Base-by-base conservation (phyloP, 30 jellyfish, hydroid and myxozoan species). In the Chironex yamaguchii region DNA sequence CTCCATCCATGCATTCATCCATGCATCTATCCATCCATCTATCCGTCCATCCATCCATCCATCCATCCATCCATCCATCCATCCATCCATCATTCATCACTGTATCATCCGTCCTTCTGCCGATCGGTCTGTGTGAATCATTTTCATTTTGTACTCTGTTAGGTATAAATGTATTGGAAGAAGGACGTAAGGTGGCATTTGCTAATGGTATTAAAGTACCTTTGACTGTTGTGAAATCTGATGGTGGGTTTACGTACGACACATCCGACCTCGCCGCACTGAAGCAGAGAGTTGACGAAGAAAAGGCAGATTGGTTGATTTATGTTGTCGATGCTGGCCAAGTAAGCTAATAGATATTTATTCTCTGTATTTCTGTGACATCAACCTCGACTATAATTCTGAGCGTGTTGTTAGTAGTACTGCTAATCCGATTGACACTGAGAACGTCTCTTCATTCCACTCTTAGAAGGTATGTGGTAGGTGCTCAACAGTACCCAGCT, bases 211-310 rank as follows among this genome's bases (percentile, higher is more conserved):
- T 92, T 36, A 96, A 91, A 72, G 97, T 96, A 2, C 99, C 99
- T 1, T 53, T 96, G 76, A 90, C 96, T 0, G 48, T 96, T 17
- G 98, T 96, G 54, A 96, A 96, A 71, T 96, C 99, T 20, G 99
- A 96, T 81, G 99, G 99, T 31, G 99, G 99, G 17, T 96, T 52
- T 66, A 96, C 99, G 0, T 96, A 96, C 63, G 99, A 96, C 35
- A 96, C 99, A n/a, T 92, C 99, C 48, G 99, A 96, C 78, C 28
- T 95, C 34, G 98, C 98, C 14, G 97, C 99, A n/a, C n/a, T 96
- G 29, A 76, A 69, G 48, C 98, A 96, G 64, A 58, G 99, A 63
- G 49, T 96, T 22, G 32, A 33, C 34, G 97, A 90, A 20, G 98
- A 90, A 49, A 82, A 86, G 23, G 99, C 96, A 66, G 97, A 91